Evolutionary conservation across 2,888 invertebrate species (phyloP), one percentile per base, ranked within the genome.

Genomic region (Nemotelus nigrinus): DNA sequence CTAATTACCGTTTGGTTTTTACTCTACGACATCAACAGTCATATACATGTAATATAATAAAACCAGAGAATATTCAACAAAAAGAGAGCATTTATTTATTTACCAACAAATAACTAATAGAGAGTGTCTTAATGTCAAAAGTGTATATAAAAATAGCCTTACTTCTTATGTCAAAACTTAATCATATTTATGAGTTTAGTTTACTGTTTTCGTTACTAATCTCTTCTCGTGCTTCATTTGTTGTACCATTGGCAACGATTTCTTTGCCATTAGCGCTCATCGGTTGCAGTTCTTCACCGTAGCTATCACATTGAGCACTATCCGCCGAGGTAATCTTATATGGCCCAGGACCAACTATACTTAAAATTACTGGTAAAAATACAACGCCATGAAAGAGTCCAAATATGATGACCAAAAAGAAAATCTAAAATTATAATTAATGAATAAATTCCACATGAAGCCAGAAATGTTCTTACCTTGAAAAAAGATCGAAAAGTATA

Each of bases 301-400:
- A 48, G 8, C 53, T 7, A 53, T 53, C 64, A 5, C 47, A 6
- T 71, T 43, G 25, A 8, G 57, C 45, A 39, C 63, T 63, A 6
- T 60, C 63, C 7, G n/a, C 8, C 63, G 74, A 74, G 7, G 55
- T 8, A 48, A 47, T 41, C 41, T 50, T 53, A 81, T 89, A 90
- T 2, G 90, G 89, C 80, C 85, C 85, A 3, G 94, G 94, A 1
- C 95, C 95, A 71, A 94, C 87, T 78, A 92, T 87, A 82, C 94
- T 94, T 60, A 95, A 87, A 67, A 94, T 87, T 25, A 94, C 93
- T 3, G 95, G 95, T 80, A 95, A 87, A 80, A 94, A 90, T 48
- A 94, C 86, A 48, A 94, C 87, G 10, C 95, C 95, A 85, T 93
- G 93, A 85, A 92, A 95, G 25, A 95, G 86, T 57, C 95, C 95